phyloP scores from a whole-genome alignment of 2,113 vertebrate genomes.

The Periophthalmus modestus region DNA sequence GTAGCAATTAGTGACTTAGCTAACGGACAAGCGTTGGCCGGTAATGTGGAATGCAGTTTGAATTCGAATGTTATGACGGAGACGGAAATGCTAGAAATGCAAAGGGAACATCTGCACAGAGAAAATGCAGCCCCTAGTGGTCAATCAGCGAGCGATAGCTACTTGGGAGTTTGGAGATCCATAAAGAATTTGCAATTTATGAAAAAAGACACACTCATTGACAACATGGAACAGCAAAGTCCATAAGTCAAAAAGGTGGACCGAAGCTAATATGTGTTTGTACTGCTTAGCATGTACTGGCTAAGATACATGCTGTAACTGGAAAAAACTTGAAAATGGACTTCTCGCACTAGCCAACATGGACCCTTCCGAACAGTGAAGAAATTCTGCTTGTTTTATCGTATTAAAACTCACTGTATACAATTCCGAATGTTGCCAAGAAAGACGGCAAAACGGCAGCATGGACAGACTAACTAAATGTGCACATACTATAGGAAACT shows the following conservation, averaged over 20 bases:
- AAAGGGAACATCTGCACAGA: constrained; percentile 54
- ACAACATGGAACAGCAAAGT: constrained; percentile 91
- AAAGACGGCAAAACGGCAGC: not conserved
- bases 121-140: constrained; percentile 46
- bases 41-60: constrained; percentile 18
- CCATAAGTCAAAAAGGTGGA: constrained; percentile 74
- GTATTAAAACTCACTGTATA: not conserved
- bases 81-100: constrained; percentile 68
- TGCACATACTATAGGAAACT: not conserved
- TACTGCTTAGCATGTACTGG: not conserved
- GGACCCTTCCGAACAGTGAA: not conserved
- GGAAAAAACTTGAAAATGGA: constrained; percentile 4
- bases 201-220: constrained; percentile 89
- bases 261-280: not conserved
- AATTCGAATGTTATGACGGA: constrained; percentile 48
- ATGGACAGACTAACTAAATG: not conserved
- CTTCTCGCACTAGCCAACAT: not conserved
- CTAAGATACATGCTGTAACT: constrained; percentile 7
- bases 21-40: constrained; percentile 48
- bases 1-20: not conserved
- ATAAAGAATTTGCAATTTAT: constrained; percentile 85
- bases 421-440: not conserved
- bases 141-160: constrained; percentile 81
- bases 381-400: not conserved
- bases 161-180: constrained; percentile 88